phyloP scores from a whole-genome alignment of 2,113 vertebrate genomes.

The Rhombomys opimus region DNA sequence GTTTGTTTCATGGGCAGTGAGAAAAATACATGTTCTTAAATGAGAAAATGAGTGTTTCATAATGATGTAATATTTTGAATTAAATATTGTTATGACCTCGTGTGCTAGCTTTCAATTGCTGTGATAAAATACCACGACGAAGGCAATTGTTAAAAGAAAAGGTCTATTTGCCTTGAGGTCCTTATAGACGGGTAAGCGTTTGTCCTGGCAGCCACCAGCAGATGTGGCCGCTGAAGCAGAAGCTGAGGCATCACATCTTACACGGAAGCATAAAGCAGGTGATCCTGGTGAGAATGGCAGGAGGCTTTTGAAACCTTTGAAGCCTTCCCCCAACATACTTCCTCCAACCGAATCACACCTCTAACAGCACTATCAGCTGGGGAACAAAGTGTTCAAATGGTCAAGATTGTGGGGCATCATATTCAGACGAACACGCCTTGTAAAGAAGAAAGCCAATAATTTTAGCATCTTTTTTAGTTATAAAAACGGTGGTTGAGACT shows the following conservation, averaged over 20 bases:
- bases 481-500: neutral
- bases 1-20: neutral
- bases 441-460: neutral
- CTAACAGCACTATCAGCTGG: neutral
- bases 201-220: neutral
- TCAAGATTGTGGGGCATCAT: neutral
- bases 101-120: neutral
- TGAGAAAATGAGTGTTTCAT: neutral
- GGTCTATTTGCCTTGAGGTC: neutral
- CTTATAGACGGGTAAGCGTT: neutral
- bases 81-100: neutral
- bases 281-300: neutral
- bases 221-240: neutral
- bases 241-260: neutral
- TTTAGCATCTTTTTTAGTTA: neutral
- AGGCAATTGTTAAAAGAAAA: neutral
- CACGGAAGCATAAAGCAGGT: neutral
- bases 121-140: neutral
- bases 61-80: conserved; percentile 25
- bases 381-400: neutral
- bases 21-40: neutral
- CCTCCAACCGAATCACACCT: neutral
- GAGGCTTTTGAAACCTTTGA: neutral
- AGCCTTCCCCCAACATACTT: neutral
- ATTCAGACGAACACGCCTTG: neutral